A percentile compares a stretch with the other conserved stretches of the same genome.
Conservation (phyloP, 1,140 invertebrate genomes). For the Rhyacophila brunnea region DNA sequence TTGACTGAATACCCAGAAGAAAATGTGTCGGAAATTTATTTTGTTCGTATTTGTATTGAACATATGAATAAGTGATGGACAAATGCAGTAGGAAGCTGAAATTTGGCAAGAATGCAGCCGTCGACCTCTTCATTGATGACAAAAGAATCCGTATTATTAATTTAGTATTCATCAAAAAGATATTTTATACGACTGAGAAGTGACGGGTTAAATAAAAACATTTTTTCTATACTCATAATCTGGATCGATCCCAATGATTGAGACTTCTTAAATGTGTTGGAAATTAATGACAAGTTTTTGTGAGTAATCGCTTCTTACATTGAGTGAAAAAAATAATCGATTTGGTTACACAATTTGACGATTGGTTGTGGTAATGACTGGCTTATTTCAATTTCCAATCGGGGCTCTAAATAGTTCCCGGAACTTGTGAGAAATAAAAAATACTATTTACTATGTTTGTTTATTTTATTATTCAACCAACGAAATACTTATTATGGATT, state of each 20-base stretch:
- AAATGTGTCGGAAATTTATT: too few relatives aligned
- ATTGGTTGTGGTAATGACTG: slow-evolving; percentile 32
- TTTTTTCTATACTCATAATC: slow-evolving; percentile 7
- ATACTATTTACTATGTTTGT: neutral
- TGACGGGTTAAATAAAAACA: neutral
- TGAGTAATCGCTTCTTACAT: slow-evolving; percentile 1
- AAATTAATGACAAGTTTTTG: slow-evolving; percentile 21
- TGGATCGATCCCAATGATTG: neutral
- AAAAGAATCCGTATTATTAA: too few relatives aligned
- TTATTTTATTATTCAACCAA: too few relatives aligned
- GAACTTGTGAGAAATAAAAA: neutral
- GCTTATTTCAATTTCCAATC: slow-evolving; percentile 14
- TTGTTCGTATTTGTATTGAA: too few relatives aligned
- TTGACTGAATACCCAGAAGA: too few relatives aligned
- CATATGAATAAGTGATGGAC: too few relatives aligned
- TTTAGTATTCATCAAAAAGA: too few relatives aligned
- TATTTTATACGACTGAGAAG: too few relatives aligned
- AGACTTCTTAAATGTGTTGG: neutral
- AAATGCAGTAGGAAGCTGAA: too few relatives aligned
- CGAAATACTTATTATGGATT: too few relatives aligned
- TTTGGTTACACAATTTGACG: slow-evolving; percentile 34
- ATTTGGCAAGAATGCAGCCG: too few relatives aligned
- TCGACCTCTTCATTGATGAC: too few relatives aligned
- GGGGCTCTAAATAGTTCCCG: slow-evolving; percentile 6
- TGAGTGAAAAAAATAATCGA: slow-evolving; percentile 29